phyloP scores from a whole-genome alignment of 2,888 invertebrate genomes.

The Rhaphigaster nebulosa region DNA sequence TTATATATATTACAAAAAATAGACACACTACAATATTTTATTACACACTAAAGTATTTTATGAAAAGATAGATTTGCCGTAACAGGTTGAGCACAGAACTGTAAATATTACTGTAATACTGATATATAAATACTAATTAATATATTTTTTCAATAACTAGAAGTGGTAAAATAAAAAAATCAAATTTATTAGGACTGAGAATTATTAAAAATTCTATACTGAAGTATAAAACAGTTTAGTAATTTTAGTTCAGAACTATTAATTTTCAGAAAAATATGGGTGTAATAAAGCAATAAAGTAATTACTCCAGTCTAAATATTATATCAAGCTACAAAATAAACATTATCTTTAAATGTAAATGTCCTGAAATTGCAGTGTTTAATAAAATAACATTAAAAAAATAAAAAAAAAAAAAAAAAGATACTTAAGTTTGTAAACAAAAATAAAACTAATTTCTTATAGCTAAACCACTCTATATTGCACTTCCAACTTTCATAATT shows the following conservation, averaged over 20 bases:
- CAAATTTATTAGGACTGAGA: background rate
- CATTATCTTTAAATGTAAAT: background rate
- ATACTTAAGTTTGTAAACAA: too few species aligned
- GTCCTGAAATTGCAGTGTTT: too few species aligned
- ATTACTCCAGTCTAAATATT: background rate
- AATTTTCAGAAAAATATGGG: background rate
- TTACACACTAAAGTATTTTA: background rate
- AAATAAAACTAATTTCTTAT: too few species aligned
- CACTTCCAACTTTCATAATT: too few species aligned
- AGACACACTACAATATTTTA: background rate
- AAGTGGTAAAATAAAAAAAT: background rate
- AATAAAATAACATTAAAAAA: too few species aligned
- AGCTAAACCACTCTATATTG: too few species aligned
- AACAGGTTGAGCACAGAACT: background rate
- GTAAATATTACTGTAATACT: slow-evolving; percentile 6
- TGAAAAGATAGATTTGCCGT: background rate
- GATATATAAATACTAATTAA: slow-evolving; percentile 25
- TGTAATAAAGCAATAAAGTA: too few species aligned
- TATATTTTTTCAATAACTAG: background rate
- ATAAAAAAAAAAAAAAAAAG: too few species aligned
- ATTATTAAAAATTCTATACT: background rate
- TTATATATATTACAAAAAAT: background rate
- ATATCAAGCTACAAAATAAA: background rate
- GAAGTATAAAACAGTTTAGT: background rate
- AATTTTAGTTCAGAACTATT: too few species aligned